Base-by-base conservation (phyloP, 2,888 invertebrate species). In the Trissolcus japonicus region DNA sequence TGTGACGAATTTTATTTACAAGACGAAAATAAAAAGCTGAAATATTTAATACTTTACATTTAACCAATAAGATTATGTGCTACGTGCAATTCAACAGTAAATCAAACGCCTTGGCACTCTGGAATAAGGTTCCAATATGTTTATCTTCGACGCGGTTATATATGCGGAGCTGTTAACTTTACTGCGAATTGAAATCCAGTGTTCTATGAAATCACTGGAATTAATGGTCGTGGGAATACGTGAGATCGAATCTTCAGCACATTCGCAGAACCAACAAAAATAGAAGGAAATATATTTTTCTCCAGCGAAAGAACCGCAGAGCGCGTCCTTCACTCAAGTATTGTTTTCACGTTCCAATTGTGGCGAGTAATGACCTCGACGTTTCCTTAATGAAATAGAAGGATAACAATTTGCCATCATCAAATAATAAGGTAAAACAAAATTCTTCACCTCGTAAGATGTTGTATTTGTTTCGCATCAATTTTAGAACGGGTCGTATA, bases 201-300 rank as follows among this genome's bases (percentile, higher is more conserved):
- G 67, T 68, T 68, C 60, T 68, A 68, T 68, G 56, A 68, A 68
- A 68, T 59, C 67, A 59, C 41, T 68, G 59, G 50, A 60, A 68
- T 60, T 68, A 68, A 60, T 60, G 60, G 53, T 43, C 60, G 56
- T 68, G 59, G 67, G 48, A 68, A 61, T 53, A 54, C 40, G 40
- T 21, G 40, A 48, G 55, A 69, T 69, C 61, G 55, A 69, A 69
- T 69, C 60, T 69, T 61, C 41, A 43, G 25, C 11, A 35, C 51
- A 55, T 55, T 66, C 40, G 17, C 54, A 50, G 25, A 61, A 69
- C 41, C 60, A 60, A 68, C 68, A 57, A 67, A 59, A 67, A 50
- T 57, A 16, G 11, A 35, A 35, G 11, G 11, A 35, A 35, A 35
- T 41, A 57, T 25, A 67, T 51, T 61, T 61, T 51, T 21, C 51